Percentiles rank a stretch among this genome's conserved stretches.
Evolutionary conservation across 2,113 vertebrate species (phyloP).

Genomic region (Semnornis frantzii): DNA sequence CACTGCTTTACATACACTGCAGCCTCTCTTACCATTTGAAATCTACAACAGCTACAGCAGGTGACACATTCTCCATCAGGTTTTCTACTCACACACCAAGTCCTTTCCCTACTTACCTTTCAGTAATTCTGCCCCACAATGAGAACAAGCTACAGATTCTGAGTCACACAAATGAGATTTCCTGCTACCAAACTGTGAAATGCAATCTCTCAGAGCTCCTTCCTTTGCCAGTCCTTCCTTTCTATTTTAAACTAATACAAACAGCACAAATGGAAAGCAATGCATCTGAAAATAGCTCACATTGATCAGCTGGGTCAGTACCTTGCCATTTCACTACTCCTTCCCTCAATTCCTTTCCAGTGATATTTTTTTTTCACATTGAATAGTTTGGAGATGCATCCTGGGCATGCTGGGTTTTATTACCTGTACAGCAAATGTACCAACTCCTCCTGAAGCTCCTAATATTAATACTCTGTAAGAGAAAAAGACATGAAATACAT

Average conservation of each 20-base stretch:
- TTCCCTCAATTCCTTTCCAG: background rate
- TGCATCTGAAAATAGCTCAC: background rate
- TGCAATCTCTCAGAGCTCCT: background rate
- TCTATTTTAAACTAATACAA: background rate
- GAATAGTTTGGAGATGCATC: background rate
- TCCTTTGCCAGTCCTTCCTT: background rate
- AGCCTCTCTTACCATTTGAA: background rate
- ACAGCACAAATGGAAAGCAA: background rate
- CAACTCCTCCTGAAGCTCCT: slow-evolving; percentile 93
- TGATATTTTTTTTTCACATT: background rate
- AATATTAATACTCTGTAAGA: slow-evolving; percentile 88
- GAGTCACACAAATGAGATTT: background rate
- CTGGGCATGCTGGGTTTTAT: slow-evolving; percentile 4
- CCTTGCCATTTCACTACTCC: background rate
- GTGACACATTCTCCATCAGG: background rate
- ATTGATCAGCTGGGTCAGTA: background rate
- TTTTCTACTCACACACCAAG: background rate
- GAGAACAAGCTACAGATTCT: background rate
- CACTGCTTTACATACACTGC: background rate
- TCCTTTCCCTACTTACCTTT: background rate
- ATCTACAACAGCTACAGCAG: background rate
- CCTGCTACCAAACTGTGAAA: background rate
- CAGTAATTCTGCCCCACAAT: background rate
- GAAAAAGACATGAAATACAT: slow-evolving; percentile 29
- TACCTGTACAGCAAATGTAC: slow-evolving; percentile 96